These are phyloP conservation scores for Lutraria lutraria DNA, from an alignment of 2,888 invertebrate genomes.

Conservation along the genomic window DNA sequence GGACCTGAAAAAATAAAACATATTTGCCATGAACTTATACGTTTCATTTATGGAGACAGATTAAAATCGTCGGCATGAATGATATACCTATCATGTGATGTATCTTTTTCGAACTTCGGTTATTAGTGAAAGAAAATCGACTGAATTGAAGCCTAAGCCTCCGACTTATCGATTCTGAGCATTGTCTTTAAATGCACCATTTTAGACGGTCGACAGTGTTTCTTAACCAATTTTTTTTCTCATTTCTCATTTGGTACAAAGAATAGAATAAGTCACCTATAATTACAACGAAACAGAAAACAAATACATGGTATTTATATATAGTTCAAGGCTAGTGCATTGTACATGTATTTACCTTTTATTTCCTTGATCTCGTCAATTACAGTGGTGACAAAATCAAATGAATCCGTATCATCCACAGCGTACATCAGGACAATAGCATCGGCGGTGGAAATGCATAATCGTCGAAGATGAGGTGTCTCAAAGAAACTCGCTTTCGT, in stretches of 20 bases:
- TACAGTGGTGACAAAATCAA: constrained; percentile 11
- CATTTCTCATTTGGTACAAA: neutral
- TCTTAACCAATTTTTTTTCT: no score
- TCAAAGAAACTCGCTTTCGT: neutral
- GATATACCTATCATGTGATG: neutral
- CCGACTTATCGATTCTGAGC: neutral
- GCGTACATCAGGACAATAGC: constrained; percentile 31
- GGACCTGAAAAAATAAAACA: neutral
- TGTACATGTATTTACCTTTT: constrained; percentile 19
- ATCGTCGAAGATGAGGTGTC: neutral
- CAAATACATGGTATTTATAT: neutral
- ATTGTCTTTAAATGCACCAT: no score
- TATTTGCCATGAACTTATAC: neutral
- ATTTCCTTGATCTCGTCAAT: neutral
- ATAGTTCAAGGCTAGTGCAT: neutral
- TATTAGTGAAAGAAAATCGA: neutral
- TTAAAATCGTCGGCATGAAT: neutral
- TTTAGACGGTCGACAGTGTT: no score
- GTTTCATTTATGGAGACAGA: neutral
- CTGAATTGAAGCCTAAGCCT: neutral
- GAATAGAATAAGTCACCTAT: neutral
- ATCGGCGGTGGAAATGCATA: constrained; percentile 13
- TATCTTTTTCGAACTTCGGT: neutral
- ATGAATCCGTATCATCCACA: constrained; percentile 23
- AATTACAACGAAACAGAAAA: neutral